Evolutionary conservation across 1,140 invertebrate genomes (phyloP).

Genomic region (Penaeus chinensis): DNA sequence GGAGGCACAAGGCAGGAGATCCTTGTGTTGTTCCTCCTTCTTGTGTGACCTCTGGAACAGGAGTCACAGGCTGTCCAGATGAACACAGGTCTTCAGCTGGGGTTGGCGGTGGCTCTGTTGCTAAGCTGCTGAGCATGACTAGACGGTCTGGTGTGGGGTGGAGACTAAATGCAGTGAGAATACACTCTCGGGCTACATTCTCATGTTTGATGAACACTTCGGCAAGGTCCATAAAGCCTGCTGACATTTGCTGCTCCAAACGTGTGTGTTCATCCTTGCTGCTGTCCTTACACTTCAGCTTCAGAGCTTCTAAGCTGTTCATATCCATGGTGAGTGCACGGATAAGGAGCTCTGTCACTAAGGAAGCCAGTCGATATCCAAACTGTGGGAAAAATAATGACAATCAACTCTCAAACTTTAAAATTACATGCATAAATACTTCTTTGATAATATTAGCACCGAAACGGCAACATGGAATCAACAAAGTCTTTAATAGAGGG

Average conservation of each 20-base stretch:
- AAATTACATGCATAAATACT: neutral
- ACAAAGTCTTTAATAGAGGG: too few species aligned
- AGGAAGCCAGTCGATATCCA: constrained; percentile 73
- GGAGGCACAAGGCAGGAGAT: constrained; percentile 32
- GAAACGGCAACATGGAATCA: too few species aligned
- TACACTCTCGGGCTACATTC: constrained; percentile 74
- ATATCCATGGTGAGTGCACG: constrained; percentile 80
- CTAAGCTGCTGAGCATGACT: constrained; percentile 52
- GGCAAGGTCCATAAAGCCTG: constrained; percentile 73
- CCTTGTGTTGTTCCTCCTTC: constrained; percentile 20
- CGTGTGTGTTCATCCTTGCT: constrained; percentile 67
- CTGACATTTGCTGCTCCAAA: constrained; percentile 72
- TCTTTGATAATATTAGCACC: too few species aligned
- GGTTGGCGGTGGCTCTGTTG: constrained; percentile 61
- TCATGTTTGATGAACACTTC: constrained; percentile 72
- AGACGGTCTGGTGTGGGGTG: constrained; percentile 71
- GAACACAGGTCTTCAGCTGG: constrained; percentile 4
- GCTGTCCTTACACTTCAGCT: constrained; percentile 72
- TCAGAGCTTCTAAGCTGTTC: constrained; percentile 80
- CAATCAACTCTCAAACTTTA: neutral
- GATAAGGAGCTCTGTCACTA: constrained; percentile 80
- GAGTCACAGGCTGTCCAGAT: neutral
- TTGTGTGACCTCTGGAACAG: neutral
- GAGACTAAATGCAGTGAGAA: constrained; percentile 77
- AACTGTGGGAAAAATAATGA: constrained; percentile 71